These are phyloP conservation scores for Pelagia noctiluca DNA, from an alignment of 30 jellyfish, hydroid and myxozoan genomes.

Conservation along the genomic window DNA sequence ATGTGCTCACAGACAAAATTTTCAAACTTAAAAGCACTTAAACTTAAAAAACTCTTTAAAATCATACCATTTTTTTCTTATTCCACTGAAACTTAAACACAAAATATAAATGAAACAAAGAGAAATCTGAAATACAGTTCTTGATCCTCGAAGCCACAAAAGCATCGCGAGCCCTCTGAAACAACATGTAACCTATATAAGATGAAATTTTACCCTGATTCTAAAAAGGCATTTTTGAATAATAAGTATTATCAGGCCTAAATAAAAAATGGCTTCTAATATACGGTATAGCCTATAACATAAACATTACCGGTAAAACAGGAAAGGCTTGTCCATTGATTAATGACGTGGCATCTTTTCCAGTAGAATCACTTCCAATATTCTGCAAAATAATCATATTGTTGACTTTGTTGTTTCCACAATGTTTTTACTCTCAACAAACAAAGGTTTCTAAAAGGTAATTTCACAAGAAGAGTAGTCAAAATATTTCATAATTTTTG, in stretches of 20 bases:
- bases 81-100: no score
- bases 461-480: neutral
- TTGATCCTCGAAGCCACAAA: no score
- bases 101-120: no score
- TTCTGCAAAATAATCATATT: conserved; percentile 37
- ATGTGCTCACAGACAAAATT: no score
- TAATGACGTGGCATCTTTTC: conserved; percentile 16
- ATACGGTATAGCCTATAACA: no score
- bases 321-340: conserved; percentile 78
- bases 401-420: neutral
- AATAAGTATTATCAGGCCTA: neutral
- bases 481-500: neutral
- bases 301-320: conserved; percentile 76
- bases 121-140: no score
- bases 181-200: neutral
- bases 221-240: neutral
- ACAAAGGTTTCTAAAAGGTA: neutral
- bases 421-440: neutral
- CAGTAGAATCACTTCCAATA: conserved; percentile 59
- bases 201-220: neutral
- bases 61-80: no score
- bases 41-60: no score
- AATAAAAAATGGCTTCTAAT: neutral
- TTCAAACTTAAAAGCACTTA: no score
- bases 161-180: neutral